phyloP scores from a whole-genome alignment of 2,797 vertebrate species.

The Chelon auratus region DNA sequence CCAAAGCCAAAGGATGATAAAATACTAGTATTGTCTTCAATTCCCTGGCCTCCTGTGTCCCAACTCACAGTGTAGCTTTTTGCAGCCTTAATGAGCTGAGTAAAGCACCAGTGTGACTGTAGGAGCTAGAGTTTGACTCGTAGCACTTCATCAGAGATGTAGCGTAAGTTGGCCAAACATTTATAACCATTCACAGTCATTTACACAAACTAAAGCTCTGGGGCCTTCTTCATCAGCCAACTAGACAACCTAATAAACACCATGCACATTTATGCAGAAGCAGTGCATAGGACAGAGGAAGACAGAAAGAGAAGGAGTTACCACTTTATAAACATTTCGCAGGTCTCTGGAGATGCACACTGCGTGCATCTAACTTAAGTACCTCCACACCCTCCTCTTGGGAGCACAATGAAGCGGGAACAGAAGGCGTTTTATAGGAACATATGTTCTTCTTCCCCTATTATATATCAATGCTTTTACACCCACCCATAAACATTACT shows the following conservation, averaged over 20 bases:
- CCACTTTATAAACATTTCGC: constrained; percentile 83
- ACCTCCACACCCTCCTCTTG: constrained; percentile 77
- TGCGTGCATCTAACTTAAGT: constrained; percentile 79
- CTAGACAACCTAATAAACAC: constrained; percentile 58
- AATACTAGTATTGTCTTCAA: constrained; percentile 77
- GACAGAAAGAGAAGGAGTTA: constrained; percentile 61
- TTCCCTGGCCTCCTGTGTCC: constrained; percentile 62
- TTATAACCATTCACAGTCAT: constrained; percentile 76
- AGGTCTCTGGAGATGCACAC: constrained; percentile 70
- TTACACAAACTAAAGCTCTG: constrained; percentile 54
- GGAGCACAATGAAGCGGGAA: constrained; percentile 75
- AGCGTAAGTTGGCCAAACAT: constrained; percentile 68
- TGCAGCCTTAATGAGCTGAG: constrained; percentile 79
- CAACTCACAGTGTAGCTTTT: constrained; percentile 61
- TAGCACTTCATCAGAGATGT: constrained; percentile 79
- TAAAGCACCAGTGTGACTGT: constrained; percentile 64
- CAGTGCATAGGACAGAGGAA: constrained; percentile 50
- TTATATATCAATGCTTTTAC: constrained; percentile 82
- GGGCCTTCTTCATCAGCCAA: constrained; percentile 47
- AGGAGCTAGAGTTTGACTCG: constrained; percentile 58
- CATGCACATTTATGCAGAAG: constrained; percentile 36
- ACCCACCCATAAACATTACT: constrained; percentile 79
- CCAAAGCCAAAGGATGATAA: constrained; percentile 79
- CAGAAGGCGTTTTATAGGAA: constrained; percentile 85
- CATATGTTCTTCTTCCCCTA: constrained; percentile 82